Evolutionary conservation across 2,888 invertebrate genomes (phyloP).

Genomic region (Flabesymbios commensalis): DNA sequence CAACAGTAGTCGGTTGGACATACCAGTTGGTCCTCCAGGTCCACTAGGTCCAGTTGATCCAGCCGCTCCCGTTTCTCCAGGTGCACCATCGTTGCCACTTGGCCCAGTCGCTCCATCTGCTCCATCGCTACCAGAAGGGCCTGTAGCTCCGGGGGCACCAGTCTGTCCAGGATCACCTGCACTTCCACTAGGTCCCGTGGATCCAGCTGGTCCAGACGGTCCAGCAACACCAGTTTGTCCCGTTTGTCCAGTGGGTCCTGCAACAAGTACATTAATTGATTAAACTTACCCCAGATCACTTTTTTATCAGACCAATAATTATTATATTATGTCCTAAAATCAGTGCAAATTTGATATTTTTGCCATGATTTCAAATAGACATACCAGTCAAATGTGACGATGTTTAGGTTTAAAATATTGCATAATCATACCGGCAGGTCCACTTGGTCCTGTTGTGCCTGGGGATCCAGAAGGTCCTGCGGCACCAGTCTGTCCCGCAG

Average conservation of each 20-base stretch:
- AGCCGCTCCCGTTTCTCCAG: slow-evolving; percentile 11
- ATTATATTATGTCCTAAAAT: too few relatives aligned
- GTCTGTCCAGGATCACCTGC: slow-evolving; percentile 48
- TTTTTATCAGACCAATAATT: too few relatives aligned
- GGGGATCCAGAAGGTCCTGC: slow-evolving; percentile 12
- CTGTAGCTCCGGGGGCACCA: slow-evolving; percentile 69
- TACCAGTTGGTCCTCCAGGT: slow-evolving; percentile 27
- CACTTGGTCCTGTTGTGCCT: slow-evolving; percentile 8
- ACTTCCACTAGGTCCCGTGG: slow-evolving; percentile 36
- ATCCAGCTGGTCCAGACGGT: slow-evolving; percentile 39
- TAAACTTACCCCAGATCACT: too few relatives aligned
- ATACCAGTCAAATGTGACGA: too few relatives aligned
- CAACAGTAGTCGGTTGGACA: too few relatives aligned
- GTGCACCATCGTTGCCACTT: slow-evolving; percentile 28
- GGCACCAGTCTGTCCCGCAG: slow-evolving; percentile 20
- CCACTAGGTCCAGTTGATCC: slow-evolving; percentile 25
- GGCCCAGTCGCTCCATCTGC: slow-evolving; percentile 12
- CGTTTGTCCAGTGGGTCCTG: slow-evolving; percentile 15
- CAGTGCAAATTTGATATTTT: too few relatives aligned
- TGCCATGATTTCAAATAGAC: too few relatives aligned
- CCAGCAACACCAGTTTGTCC: slow-evolving; percentile 29
- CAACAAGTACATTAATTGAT: too few relatives aligned
- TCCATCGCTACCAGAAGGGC: slow-evolving; percentile 33
- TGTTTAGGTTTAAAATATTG: too few relatives aligned
- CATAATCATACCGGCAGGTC: slow-evolving; percentile 13